Conservation (phyloP, 2,888 invertebrate species). For the Camponotus fellah region DNA sequence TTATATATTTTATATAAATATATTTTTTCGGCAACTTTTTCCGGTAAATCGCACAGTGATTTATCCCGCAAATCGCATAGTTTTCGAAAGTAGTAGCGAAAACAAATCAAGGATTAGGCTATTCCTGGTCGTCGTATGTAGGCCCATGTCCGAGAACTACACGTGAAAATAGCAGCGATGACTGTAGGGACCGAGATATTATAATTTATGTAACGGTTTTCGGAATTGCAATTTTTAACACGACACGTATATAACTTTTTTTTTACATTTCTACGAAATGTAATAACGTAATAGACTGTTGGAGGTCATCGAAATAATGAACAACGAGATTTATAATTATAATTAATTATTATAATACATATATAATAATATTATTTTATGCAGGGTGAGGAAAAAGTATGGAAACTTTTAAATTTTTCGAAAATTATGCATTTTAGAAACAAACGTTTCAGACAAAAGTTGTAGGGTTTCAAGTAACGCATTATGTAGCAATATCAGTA, state of each 20-base stretch:
- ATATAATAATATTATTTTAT: too few relatives aligned
- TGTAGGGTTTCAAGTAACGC: too few relatives aligned
- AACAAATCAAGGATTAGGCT: constrained; percentile 65
- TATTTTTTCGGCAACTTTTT: neutral
- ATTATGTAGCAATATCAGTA: too few relatives aligned
- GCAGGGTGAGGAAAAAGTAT: too few relatives aligned
- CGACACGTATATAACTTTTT: neutral
- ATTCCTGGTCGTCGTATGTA: constrained; percentile 67
- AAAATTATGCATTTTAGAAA: too few relatives aligned
- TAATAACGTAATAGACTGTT: neutral
- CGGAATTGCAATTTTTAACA: constrained; percentile 19
- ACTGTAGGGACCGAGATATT: neutral
- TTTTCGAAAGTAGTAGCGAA: constrained; percentile 41
- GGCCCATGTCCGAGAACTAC: constrained; percentile 58
- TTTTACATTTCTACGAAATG: constrained; percentile 17
- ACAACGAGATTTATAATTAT: neutral
- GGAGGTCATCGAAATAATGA: neutral
- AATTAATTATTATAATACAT: too few relatives aligned
- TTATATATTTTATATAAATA: too few relatives aligned
- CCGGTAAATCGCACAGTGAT: neutral
- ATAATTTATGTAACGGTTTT: constrained; percentile 27
- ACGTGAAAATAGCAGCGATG: constrained; percentile 70
- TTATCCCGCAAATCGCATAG: neutral
- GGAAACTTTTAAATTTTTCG: too few relatives aligned
- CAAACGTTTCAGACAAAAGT: too few relatives aligned